Evolutionary conservation across 2,888 invertebrate genomes (phyloP).

Genomic region (Idaea aversata): DNA sequence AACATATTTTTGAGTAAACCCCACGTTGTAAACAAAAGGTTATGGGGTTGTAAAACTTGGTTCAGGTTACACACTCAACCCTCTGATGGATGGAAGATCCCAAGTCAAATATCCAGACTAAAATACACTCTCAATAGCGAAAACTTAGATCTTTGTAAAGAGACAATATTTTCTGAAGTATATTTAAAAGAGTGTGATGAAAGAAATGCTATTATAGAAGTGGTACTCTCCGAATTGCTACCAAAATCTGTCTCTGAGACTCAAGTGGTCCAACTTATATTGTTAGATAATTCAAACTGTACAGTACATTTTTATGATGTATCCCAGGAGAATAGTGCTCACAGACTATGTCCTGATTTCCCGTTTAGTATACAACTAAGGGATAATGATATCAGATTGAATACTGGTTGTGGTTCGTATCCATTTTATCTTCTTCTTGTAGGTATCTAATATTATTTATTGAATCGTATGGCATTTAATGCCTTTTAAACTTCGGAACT

Average conservation of each 20-base stretch:
- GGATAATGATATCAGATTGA: slow-evolving; percentile 57
- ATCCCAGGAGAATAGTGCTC: slow-evolving; percentile 49
- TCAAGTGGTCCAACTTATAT: slow-evolving; percentile 57
- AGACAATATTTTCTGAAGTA: slow-evolving; percentile 26
- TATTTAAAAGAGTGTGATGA: slow-evolving; percentile 23
- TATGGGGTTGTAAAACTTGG: slow-evolving; percentile 78
- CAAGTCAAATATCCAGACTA: slow-evolving; percentile 28
- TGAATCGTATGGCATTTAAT: too few relatives aligned
- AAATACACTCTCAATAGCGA: slow-evolving; percentile 23
- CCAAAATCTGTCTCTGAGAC: slow-evolving; percentile 54
- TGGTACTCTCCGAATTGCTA: slow-evolving; percentile 58
- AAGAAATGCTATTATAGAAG: slow-evolving; percentile 32
- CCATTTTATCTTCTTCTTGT: slow-evolving; percentile 2
- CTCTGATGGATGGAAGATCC: slow-evolving; percentile 27
- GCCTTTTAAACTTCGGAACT: too few relatives aligned
- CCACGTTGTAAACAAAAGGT: slow-evolving; percentile 86
- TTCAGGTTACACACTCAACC: slow-evolving; percentile 32
- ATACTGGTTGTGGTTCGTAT: slow-evolving; percentile 59
- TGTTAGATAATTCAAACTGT: slow-evolving; percentile 58
- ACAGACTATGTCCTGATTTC: slow-evolving; percentile 70
- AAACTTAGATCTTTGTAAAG: slow-evolving; percentile 28
- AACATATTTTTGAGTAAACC: slow-evolving; percentile 83
- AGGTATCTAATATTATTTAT: too few relatives aligned
- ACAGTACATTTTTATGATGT: slow-evolving; percentile 72
- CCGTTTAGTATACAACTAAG: slow-evolving; percentile 67